Percentiles rank a stretch among this genome's conserved stretches.
phyloP scores from a whole-genome alignment of 1,140 invertebrate genomes.

The Scaptomyza hsui region DNA sequence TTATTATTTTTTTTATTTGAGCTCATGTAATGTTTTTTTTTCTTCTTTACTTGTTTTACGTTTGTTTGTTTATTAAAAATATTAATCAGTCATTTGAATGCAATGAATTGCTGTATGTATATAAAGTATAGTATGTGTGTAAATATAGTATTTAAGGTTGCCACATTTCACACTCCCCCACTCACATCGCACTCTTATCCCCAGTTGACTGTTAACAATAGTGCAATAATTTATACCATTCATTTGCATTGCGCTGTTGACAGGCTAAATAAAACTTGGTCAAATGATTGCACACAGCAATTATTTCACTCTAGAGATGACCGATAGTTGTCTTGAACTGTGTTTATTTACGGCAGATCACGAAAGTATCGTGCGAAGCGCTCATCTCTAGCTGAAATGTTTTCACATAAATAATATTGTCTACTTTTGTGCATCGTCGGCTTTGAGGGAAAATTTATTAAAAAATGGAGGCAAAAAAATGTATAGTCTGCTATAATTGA shows the following conservation, averaged over 20 bases:
- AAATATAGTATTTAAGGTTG: conserved; percentile 40
- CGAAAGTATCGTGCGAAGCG: background rate
- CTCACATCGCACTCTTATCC: background rate
- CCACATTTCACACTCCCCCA: conserved; percentile 20
- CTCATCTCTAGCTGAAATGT: conserved; percentile 17
- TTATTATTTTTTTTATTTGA: conserved; percentile 27
- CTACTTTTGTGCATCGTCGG: conserved; percentile 50
- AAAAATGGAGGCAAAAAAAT: conserved; percentile 20
- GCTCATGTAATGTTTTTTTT: conserved; percentile 28
- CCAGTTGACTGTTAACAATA: conserved; percentile 65
- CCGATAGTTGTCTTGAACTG: no score
- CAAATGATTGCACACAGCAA: conserved; percentile 66
- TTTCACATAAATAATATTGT: conserved; percentile 59
- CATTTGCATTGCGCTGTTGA: conserved; percentile 65
- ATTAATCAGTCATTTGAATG: conserved; percentile 83
- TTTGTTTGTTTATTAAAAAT: conserved; percentile 78
- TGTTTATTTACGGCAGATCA: background rate
- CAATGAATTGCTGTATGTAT: conserved; percentile 70
- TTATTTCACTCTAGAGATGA: conserved; percentile 35
- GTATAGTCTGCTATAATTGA: conserved; percentile 16
- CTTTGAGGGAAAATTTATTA: conserved; percentile 56
- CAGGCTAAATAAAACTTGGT: conserved; percentile 58
- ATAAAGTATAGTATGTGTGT: conserved; percentile 16
- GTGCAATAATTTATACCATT: conserved; percentile 75
- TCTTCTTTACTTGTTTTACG: conserved; percentile 37